Evolutionary conservation across 2,888 invertebrate species (phyloP), one percentile per base, ranked within the genome.

Genomic region (Trichopoda pennipes): DNA sequence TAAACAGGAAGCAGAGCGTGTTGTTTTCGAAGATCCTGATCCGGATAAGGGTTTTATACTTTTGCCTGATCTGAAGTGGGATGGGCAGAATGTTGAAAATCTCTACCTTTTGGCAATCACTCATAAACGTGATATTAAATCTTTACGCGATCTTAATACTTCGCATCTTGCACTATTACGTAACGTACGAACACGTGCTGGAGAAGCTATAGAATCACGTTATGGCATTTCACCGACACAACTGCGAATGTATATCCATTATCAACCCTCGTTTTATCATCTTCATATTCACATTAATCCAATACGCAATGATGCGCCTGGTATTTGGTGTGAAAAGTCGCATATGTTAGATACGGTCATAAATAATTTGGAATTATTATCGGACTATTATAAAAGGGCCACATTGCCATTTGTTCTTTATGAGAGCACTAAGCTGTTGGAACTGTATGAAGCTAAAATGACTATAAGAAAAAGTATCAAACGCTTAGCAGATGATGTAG

Each of bases 201-300:
- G 93, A 88, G 96, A 93, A 89, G 94, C 94, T 3, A 96, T 99
- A 78, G 89, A 93, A 63, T 93, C 95, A 42, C 96, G 95, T 87
- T 99, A 96, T 91, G 93, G 93, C 16, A 86, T 99, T 1, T 91
- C 93, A 4, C 90, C 92, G 17, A 93, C 94, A 7, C 94, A 96
- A 88, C 90, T 99, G 32, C 93, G 98, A 28, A 93, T 96, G 81
- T 99, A 96, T 90, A 90, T 99, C 0, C 99, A 99, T 90, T 99
- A 99, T 91, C 98, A 98, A 88, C 99, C 99, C 0, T 97, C 98
- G 0, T 99, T 98, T 92, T 99, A 98, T 91, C 98, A 99, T 89
- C 92, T 99, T 0, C 99, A 99, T 90, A 93, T 99, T 0, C 99
- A 99, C 91, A 97, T 98, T 88, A 96, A 96, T 14, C 94, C 94